Conservation (phyloP, 1,140 invertebrate species). For the Anthonomus grandis region DNA sequence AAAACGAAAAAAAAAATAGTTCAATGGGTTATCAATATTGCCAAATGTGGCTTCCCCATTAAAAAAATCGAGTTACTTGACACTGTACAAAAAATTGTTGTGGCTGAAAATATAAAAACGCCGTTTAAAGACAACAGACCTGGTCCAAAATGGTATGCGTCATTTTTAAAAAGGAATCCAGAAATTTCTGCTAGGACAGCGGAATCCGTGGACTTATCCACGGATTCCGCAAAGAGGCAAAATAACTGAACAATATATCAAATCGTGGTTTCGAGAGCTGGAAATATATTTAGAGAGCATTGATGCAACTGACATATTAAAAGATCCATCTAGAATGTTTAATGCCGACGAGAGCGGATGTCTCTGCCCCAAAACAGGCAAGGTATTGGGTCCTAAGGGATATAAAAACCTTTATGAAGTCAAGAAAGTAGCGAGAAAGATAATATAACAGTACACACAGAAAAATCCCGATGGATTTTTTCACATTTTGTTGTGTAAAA, state of each 20-base stretch:
- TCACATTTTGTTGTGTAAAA: no score
- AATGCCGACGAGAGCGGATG: background rate
- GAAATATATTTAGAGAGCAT: background rate
- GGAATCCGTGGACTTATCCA: slow-evolving; percentile 2
- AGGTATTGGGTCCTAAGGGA: background rate
- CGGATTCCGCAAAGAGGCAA: no score
- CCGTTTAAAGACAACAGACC: slow-evolving; percentile 5
- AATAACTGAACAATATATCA: background rate
- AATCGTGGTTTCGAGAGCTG: background rate
- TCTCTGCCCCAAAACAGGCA: background rate
- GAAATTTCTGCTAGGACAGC: slow-evolving; percentile 8
- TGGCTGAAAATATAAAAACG: background rate
- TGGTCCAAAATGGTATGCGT: slow-evolving; percentile 1
- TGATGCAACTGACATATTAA: background rate
- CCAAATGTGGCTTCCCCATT: slow-evolving; percentile 1
- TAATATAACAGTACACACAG: no score
- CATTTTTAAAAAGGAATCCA: background rate
- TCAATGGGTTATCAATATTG: background rate
- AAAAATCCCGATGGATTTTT: no score
- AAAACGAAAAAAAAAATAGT: slow-evolving; percentile 11
- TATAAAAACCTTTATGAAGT: background rate
- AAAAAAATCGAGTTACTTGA: slow-evolving; percentile 5
- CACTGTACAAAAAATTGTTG: slow-evolving; percentile 6
- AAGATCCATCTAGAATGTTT: background rate
- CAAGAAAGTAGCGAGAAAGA: background rate